Conservation (phyloP, 1,140 invertebrate species). For the Nasonia vitripennis region DNA sequence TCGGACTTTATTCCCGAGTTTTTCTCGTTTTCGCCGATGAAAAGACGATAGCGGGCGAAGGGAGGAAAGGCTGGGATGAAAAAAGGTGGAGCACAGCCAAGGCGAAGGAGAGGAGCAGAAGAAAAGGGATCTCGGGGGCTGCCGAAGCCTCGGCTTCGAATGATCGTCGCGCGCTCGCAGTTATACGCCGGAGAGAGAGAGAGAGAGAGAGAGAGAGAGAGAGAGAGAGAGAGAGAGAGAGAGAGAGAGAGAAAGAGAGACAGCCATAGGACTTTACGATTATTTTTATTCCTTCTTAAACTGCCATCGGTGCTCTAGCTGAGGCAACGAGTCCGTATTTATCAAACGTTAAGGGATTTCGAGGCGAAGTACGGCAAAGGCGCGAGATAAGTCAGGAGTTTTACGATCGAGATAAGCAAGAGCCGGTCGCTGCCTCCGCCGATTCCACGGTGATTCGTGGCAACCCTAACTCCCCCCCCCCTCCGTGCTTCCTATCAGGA, state of each 20-base stretch:
- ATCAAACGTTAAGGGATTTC: conserved; percentile 65
- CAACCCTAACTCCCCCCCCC: background rate
- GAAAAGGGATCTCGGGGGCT: conserved; percentile 26
- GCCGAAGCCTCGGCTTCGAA: conserved; percentile 46
- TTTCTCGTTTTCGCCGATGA: conserved; percentile 44
- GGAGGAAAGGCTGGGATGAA: background rate
- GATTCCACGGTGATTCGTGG: conserved; percentile 40
- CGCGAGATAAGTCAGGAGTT: conserved; percentile 60
- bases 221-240: background rate
- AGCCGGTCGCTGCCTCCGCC: background rate
- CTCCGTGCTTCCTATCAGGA: background rate
- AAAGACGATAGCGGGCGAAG: conserved; percentile 16
- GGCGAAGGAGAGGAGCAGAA: conserved; percentile 5
- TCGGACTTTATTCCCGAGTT: conserved; percentile 46
- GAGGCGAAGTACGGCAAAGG: conserved; percentile 52
- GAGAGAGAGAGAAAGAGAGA: background rate
- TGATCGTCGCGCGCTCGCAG: conserved; percentile 29
- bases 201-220: background rate
- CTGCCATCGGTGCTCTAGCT: conserved; percentile 48
- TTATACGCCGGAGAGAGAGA: background rate
- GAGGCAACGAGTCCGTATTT: conserved; percentile 58
- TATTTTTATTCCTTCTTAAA: conserved; percentile 65
- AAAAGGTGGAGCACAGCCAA: background rate
- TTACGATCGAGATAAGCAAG: conserved; percentile 61
- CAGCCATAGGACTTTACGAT: conserved; percentile 58